Percentiles rank a stretch among this genome's conserved stretches.
Evolutionary conservation across 1,140 invertebrate genomes (phyloP).

Genomic region (Drosophila fuyamai): DNA sequence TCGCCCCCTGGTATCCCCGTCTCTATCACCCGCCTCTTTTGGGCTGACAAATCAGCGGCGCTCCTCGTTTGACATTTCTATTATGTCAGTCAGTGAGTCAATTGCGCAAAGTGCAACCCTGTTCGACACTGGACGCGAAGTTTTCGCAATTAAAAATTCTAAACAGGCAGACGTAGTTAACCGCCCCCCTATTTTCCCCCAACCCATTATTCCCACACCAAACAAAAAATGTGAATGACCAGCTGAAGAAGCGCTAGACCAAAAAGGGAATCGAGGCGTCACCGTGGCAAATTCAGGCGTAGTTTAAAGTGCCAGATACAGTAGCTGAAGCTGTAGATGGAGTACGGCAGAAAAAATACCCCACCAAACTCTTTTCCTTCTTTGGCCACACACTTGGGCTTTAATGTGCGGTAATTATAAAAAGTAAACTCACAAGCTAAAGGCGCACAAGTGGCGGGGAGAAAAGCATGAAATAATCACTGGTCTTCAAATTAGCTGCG

Average conservation of each 20-base stretch:
- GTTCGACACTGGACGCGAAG: slow-evolving; percentile 7
- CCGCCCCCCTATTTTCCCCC: slow-evolving; percentile 17
- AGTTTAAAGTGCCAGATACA: slow-evolving; percentile 52
- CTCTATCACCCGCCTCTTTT: slow-evolving; percentile 8
- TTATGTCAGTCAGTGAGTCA: slow-evolving; percentile 77
- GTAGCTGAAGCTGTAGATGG: slow-evolving; percentile 19
- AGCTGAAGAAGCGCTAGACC: slow-evolving; percentile 50
- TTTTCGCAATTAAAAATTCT: slow-evolving; percentile 69
- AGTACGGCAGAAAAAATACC: slow-evolving; percentile 4
- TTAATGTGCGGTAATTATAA: slow-evolving; percentile 78
- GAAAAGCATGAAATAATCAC: slow-evolving; percentile 54
- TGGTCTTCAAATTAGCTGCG: slow-evolving; percentile 69
- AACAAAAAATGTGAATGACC: slow-evolving; percentile 63
- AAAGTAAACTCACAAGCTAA: slow-evolving; percentile 65
- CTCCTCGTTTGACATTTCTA: slow-evolving; percentile 75
- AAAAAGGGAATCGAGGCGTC: slow-evolving; percentile 58
- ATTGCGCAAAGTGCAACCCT: slow-evolving; percentile 48
- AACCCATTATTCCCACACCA: background rate
- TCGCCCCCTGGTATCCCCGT: background rate
- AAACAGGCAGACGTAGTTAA: slow-evolving; percentile 35
- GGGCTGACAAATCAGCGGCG: slow-evolving; percentile 71
- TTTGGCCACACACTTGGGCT: slow-evolving; percentile 62
- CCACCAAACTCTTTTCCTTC: background rate
- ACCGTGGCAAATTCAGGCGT: slow-evolving; percentile 63
- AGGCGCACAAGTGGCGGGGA: slow-evolving; percentile 8